Evolutionary conservation across 2,888 invertebrate species (phyloP), one percentile per base, ranked within the genome.

Genomic region (Heliconius ethilla): DNA sequence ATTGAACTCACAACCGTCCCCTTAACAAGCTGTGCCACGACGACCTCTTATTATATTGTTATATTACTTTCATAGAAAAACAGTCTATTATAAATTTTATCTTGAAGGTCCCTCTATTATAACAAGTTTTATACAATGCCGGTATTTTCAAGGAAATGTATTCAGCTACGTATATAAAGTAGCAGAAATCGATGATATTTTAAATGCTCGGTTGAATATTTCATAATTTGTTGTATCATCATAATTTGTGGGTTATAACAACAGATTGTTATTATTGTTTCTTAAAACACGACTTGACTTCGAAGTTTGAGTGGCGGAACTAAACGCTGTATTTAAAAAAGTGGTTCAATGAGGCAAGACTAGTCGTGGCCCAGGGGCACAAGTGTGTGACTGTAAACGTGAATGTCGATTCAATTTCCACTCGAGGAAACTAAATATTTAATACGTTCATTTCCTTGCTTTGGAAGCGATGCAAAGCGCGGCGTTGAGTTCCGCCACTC

Each of bases 101-200:
- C 37, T n/a, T 67, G 37, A 67, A 67, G 67, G 67, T 67, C n/a
- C 22, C 37, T 67, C 67, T n/a, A n/a, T 67, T 67, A 37, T 67
- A 67, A 67, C 13, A 37, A 67, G 67, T 67, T 33, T 66, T 37
- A 67, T 67, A 51, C 9, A 51, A 51, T 51, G 51, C 51, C 51
- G 7, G 3, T 51, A 51, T 51, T 51, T 51, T 51, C 51, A 67
- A 37, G 67, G 67, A 37, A 67, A 67, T n/a, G 22, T 67, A 51
- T n/a, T 10, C 37, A 4, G 7, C n/a, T 67, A 2, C 66, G n/a
- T 67, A 13, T n/a, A 11, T 67, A n/a, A 67, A 13, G 65, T 63
- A 63, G 27, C 37, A 13, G 33, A 67, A 67, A 67, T 37, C 67
- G 33, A 67, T 67, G 6, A 37, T 37, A 67, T 67, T 37, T 33